These are phyloP conservation scores for Metalampra italica DNA, from an alignment of 2,888 invertebrate species.

Conservation along the genomic window DNA sequence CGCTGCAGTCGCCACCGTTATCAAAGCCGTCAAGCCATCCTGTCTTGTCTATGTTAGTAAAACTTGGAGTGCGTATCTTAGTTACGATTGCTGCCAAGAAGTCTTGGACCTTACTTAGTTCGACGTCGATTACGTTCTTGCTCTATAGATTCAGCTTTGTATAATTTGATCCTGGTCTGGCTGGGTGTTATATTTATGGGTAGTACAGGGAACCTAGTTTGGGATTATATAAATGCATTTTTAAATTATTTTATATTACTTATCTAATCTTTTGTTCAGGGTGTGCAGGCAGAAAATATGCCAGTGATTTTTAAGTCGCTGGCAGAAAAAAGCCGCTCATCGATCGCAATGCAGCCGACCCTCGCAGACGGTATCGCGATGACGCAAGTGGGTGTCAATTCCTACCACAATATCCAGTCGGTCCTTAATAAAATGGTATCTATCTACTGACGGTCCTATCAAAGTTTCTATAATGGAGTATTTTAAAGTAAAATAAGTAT, in stretches of 20 bases:
- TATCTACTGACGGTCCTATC: too few species aligned
- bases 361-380: constrained; percentile 92
- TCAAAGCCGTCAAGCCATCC: constrained; percentile 88
- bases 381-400: constrained; percentile 89
- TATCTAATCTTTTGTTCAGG: constrained; percentile 81
- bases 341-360: constrained; percentile 80
- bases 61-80: too few species aligned
- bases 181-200: too few species aligned
- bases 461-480: too few species aligned
- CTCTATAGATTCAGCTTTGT: too few species aligned
- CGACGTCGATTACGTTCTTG: too few species aligned
- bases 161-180: too few species aligned
- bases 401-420: constrained; percentile 79
- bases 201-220: too few species aligned
- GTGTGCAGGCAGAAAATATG: constrained; percentile 93
- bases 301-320: constrained; percentile 89
- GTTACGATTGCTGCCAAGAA: too few species aligned
- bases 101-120: too few species aligned
- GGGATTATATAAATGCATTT: background rate
- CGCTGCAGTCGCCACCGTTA: constrained; percentile 90
- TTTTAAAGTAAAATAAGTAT: too few species aligned
- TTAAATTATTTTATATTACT: background rate
- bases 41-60: constrained; percentile 81
- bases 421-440: constrained; percentile 87
- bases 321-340: constrained; percentile 81